These are phyloP conservation scores for Cryptus viduatorius DNA, from an alignment of 2,888 invertebrate species.

Conservation along the genomic window DNA sequence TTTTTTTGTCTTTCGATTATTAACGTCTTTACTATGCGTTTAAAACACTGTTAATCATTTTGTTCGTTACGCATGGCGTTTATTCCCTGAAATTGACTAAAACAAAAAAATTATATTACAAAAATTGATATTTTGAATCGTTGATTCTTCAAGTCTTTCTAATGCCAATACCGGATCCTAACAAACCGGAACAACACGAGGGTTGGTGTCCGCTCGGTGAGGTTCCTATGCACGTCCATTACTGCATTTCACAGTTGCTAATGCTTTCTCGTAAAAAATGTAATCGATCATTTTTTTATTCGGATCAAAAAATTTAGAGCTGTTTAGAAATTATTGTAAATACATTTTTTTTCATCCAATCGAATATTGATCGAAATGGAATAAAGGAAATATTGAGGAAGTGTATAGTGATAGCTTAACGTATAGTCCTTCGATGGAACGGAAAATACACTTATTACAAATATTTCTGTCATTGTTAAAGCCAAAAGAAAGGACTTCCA, in stretches of 20 bases:
- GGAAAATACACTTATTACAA: too few relatives aligned
- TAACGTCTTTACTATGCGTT: constrained; percentile 64
- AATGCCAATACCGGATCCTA: constrained; percentile 94
- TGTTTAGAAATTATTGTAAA: not conserved
- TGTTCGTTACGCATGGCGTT: constrained; percentile 57
- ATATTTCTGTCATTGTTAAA: too few relatives aligned
- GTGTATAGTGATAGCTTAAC: too few relatives aligned
- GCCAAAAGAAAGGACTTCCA: too few relatives aligned
- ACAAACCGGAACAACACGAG: constrained; percentile 95
- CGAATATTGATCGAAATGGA: too few relatives aligned
- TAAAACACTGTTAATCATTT: constrained; percentile 44
- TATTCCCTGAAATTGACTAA: constrained; percentile 30
- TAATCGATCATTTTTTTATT: not conserved
- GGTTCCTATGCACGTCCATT: constrained; percentile 83
- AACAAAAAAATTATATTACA: constrained; percentile 1
- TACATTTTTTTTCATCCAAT: too few relatives aligned
- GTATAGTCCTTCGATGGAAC: too few relatives aligned
- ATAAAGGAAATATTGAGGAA: too few relatives aligned
- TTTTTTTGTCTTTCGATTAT: constrained; percentile 41
- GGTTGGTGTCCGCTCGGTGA: constrained; percentile 95
- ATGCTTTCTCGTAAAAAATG: not conserved
- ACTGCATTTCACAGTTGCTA: constrained; percentile 74
- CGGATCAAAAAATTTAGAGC: not conserved
- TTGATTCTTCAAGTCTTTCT: constrained; percentile 83
- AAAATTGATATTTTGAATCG: constrained; percentile 59